Evolutionary conservation across 1,140 invertebrate genomes (phyloP), one percentile per base, ranked within the genome.

Genomic region (Belonocnema kinseyi): DNA sequence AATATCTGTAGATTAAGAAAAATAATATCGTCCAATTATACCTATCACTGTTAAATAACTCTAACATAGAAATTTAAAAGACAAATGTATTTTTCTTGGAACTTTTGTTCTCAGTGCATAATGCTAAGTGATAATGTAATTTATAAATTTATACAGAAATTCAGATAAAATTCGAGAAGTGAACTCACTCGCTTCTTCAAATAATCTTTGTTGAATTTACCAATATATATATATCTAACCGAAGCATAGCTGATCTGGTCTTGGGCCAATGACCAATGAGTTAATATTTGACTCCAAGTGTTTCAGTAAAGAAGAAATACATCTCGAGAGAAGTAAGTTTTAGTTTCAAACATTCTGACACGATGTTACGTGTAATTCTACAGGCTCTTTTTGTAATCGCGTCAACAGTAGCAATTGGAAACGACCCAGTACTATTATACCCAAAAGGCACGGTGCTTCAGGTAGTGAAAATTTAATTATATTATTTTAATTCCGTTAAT

Each of bases 401-500:
- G 76, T 77, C 66, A 50, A 80, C 72, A 66, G 58, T 80, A 66
- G 21, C 76, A 17, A 76, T 54, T 56, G 75, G 8, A 33, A 81
- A 82, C 72, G 56, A 66, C 14, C 50, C 81, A 8, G 76, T 83
- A 71, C 82, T 88, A 19, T 73, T 88, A 73, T 88, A 84, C 74
- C 78, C 86, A 12, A 73, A 85, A 80, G 84, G 83, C 72, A 82
- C 86, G 14, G 83, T 88, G 46, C 76, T 88, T 75, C 87, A 88
- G 84, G 87, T 88, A 73, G 19, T 17, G 14, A 16, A 12, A 52
- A 3, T 26, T 70, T 3, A 2, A 66, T 52, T 40, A 16, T 70
- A 21, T 14, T 40, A 72, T 50, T 72, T 40, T 72, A n/a, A 19
- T 16, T 72, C 40, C 16, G 11, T 0, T 14, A 6, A 40, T 46